Evolutionary conservation across 2,113 vertebrate species (phyloP).

Genomic region (Alectura lathami): DNA sequence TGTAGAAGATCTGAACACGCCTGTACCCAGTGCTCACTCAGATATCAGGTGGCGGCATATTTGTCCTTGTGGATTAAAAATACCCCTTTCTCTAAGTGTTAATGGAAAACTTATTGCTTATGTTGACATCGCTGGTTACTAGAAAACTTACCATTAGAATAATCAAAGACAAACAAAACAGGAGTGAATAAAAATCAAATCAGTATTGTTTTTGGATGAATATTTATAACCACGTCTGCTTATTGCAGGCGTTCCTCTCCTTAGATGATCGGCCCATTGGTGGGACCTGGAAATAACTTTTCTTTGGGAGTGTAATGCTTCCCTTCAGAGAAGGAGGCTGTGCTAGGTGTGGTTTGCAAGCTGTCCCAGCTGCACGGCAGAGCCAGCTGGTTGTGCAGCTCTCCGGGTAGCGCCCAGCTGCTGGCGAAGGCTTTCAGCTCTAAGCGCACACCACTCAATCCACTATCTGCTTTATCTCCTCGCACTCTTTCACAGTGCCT

Average conservation of each 20-base stretch:
- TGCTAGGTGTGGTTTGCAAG: not conserved
- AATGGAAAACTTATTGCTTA: not conserved
- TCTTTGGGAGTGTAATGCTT: not conserved
- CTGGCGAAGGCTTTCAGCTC: not conserved
- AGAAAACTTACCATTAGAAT: not conserved
- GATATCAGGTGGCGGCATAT: not conserved
- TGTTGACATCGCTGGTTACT: not conserved
- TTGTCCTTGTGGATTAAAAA: not conserved
- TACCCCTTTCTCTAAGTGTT: not conserved
- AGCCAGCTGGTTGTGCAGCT: not conserved
- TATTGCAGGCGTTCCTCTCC: not conserved
- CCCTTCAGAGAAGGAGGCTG: not conserved
- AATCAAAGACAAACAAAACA: not conserved
- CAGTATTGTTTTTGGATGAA: not conserved
- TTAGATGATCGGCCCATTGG: not conserved
- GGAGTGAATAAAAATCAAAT: not conserved
- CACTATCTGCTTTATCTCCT: not conserved
- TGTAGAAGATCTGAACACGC: not conserved
- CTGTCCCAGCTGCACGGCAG: accelerated
- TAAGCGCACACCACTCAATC: not conserved
- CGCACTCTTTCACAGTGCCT: not conserved
- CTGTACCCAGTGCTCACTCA: not conserved
- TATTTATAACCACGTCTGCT: not conserved
- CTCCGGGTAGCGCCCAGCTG: not conserved
- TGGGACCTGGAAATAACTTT: not conserved